Conservation (phyloP, 1,140 invertebrate genomes). For the Maniola jurtina region DNA sequence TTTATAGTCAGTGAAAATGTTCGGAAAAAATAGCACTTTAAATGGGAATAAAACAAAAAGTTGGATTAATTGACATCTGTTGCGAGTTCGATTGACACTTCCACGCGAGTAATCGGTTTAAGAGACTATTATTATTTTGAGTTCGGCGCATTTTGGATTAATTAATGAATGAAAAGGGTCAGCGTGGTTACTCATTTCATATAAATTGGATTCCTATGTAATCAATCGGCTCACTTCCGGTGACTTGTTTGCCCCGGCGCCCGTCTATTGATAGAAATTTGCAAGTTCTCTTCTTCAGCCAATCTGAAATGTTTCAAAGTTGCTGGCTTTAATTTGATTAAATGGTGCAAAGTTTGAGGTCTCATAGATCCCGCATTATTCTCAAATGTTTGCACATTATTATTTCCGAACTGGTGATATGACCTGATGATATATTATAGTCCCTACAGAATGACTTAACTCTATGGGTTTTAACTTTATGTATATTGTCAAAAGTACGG, state of each 20-base stretch:
- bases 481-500: too few species aligned
- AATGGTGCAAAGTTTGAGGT: too few species aligned
- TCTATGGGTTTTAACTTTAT: too few species aligned
- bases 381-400: too few species aligned
- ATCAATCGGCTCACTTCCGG: conserved; percentile 38
- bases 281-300: neutral
- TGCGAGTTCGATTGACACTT: conserved; percentile 57
- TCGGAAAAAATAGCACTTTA: neutral
- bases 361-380: too few species aligned
- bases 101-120: conserved; percentile 66
- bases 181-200: conserved; percentile 58
- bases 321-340: too few species aligned
- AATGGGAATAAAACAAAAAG: conserved; percentile 23
- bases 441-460: too few species aligned
- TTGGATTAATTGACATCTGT: conserved; percentile 59
- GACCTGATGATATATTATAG: too few species aligned
- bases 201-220: conserved; percentile 57
- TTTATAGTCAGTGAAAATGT: neutral
- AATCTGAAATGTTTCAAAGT: too few species aligned
- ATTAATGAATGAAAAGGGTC: conserved; percentile 75
- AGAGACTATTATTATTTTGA: conserved; percentile 73
- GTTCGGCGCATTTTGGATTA: conserved; percentile 65
- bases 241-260: conserved; percentile 23
- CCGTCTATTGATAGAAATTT: conserved; percentile 11
- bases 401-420: too few species aligned